Evolutionary conservation across 1,140 invertebrate genomes (phyloP).

Genomic region (Zaprionus kolodkinae): DNA sequence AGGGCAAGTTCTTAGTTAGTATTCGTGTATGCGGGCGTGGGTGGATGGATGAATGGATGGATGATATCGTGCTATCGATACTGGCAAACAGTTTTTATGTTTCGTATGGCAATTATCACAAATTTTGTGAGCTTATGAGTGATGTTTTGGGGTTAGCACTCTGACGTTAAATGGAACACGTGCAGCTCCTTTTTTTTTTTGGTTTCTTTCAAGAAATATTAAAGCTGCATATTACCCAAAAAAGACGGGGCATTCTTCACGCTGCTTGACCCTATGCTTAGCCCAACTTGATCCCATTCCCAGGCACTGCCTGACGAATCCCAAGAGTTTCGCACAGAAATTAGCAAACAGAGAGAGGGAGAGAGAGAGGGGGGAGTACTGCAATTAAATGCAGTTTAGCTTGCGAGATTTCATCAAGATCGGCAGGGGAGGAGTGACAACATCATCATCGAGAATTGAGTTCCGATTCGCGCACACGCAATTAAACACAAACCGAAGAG

Average conservation of each 20-base stretch:
- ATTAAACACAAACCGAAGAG: conserved; percentile 57
- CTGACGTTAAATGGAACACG: conserved; percentile 54
- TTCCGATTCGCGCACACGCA: conserved; percentile 67
- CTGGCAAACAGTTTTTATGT: conserved; percentile 51
- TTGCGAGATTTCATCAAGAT: conserved; percentile 79
- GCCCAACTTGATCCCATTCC: conserved; percentile 47
- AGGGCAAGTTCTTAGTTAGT: conserved; percentile 39
- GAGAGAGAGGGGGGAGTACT: conserved; percentile 2
- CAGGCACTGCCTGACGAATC: conserved; percentile 50
- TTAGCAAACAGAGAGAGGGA: conserved; percentile 49
- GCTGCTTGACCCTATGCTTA: conserved; percentile 58
- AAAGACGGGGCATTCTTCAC: neutral
- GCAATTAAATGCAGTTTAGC: conserved; percentile 75
- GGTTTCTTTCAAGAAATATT: neutral
- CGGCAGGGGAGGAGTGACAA: conserved; percentile 39
- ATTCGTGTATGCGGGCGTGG: conserved; percentile 26
- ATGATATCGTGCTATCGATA: conserved; percentile 34
- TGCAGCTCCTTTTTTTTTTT: no score
- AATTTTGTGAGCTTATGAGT: conserved; percentile 62
- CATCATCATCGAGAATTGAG: conserved; percentile 52
- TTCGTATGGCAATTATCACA: conserved; percentile 68
- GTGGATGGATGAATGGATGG: conserved; percentile 4
- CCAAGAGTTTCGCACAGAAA: conserved; percentile 60
- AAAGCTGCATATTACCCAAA: neutral
- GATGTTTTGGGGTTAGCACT: conserved; percentile 56